phyloP scores from a whole-genome alignment of 2,797 vertebrate genomes.

The Acanthiza pusilla region DNA sequence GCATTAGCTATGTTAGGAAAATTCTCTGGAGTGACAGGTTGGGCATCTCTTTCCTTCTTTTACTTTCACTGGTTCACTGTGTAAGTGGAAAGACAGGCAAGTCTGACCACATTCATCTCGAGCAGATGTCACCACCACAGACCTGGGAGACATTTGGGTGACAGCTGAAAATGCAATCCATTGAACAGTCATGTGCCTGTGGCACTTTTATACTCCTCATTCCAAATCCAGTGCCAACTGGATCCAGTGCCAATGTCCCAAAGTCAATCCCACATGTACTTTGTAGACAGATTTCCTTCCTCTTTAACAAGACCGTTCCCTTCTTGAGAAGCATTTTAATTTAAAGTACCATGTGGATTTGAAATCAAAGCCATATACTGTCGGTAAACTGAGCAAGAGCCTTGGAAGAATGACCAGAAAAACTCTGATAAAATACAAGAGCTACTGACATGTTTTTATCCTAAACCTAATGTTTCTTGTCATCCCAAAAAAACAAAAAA shows the following conservation, averaged over 20 bases:
- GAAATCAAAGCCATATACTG: not conserved
- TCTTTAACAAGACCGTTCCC: not conserved
- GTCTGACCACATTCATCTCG: not conserved
- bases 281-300: not conserved
- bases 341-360: not conserved
- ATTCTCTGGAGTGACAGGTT: not conserved
- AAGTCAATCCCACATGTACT: not conserved
- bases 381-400: not conserved
- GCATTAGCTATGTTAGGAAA: not conserved
- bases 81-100: not conserved
- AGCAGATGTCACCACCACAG: not conserved
- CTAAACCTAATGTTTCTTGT: not conserved
- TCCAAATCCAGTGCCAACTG: accelerated
- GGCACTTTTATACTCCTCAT: not conserved
- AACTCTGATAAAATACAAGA: not conserved
- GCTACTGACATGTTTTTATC: not conserved
- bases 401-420: not conserved
- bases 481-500: not conserved
- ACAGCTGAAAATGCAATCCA: not conserved
- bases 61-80: not conserved
- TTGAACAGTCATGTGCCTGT: not conserved
- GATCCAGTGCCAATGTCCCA: not conserved
- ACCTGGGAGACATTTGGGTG: not conserved
- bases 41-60: not conserved
- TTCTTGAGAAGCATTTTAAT: not conserved